Evolutionary conservation across 2,113 vertebrate genomes (phyloP).

Genomic region (Toxotes jaculatrix): DNA sequence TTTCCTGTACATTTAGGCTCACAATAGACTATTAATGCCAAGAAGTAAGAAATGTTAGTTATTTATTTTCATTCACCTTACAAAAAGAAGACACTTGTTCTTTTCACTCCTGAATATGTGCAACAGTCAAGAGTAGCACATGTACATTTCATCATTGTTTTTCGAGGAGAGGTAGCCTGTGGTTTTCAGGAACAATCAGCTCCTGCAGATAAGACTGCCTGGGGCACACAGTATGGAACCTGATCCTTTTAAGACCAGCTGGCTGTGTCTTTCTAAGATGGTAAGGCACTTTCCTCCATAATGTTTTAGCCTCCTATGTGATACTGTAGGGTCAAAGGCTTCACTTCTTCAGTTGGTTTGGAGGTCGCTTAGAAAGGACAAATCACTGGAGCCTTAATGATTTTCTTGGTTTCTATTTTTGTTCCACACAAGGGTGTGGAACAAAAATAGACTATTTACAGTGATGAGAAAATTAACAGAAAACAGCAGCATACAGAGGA

Average conservation of each 20-base stretch:
- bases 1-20: background rate
- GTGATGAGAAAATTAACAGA: too few species aligned
- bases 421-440: too few species aligned
- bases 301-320: background rate
- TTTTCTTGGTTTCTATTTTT: background rate
- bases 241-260: constrained; percentile 5
- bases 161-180: constrained; percentile 17
- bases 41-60: background rate
- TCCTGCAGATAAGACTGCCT: constrained; percentile 23
- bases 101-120: constrained; percentile 12
- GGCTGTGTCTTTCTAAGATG: constrained; percentile 7
- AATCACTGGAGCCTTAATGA: background rate
- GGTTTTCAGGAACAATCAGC: constrained; percentile 34
- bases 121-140: background rate
- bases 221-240: constrained; percentile 14
- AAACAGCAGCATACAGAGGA: background rate
- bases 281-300: background rate
- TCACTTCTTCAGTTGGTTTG: background rate
- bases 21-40: background rate
- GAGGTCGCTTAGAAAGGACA: background rate
- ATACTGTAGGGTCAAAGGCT: background rate
- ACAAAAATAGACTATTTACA: too few species aligned
- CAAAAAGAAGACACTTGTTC: background rate
- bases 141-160: background rate
- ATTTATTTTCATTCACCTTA: background rate